These are phyloP conservation scores for Coleophora flavipennella DNA, from an alignment of 2,888 invertebrate genomes.

Conservation along the genomic window DNA sequence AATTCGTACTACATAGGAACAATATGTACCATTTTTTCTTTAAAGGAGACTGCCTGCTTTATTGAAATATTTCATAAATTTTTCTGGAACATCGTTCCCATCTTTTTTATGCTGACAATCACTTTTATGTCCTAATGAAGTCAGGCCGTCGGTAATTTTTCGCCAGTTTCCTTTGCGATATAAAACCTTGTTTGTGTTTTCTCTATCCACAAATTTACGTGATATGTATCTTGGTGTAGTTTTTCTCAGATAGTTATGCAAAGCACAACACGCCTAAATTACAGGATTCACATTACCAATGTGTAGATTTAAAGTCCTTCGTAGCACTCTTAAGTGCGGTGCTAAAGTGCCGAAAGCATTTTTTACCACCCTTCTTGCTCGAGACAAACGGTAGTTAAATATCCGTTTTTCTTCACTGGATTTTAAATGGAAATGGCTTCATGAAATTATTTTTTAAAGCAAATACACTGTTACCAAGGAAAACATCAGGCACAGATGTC, in stretches of 20 bases:
- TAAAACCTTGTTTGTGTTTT: conserved; percentile 2
- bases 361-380: too few species aligned
- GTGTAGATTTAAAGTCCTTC: too few species aligned
- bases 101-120: conserved; percentile 3
- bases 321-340: too few species aligned
- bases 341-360: too few species aligned
- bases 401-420: too few species aligned
- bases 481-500: too few species aligned
- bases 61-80: conserved; percentile 9
- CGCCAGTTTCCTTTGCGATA: conserved; percentile 4
- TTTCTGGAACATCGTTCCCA: conserved; percentile 4
- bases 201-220: conserved; percentile 4
- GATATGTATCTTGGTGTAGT: conserved; percentile 5
- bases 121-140: conserved; percentile 1
- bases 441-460: too few species aligned
- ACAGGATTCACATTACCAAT: too few species aligned
- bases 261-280: too few species aligned
- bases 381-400: too few species aligned
- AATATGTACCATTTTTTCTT: conserved; percentile 12
- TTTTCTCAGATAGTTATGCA: conserved; percentile 9
- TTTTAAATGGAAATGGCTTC: too few species aligned
- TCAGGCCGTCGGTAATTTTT: conserved; percentile 1
- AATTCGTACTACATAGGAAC: conserved; percentile 3
- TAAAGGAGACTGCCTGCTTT: conserved; percentile 10
- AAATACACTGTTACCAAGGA: too few species aligned